Evolutionary conservation across 1,140 invertebrate species (phyloP).

Genomic region (Macrotrachela quadricornifera): DNA sequence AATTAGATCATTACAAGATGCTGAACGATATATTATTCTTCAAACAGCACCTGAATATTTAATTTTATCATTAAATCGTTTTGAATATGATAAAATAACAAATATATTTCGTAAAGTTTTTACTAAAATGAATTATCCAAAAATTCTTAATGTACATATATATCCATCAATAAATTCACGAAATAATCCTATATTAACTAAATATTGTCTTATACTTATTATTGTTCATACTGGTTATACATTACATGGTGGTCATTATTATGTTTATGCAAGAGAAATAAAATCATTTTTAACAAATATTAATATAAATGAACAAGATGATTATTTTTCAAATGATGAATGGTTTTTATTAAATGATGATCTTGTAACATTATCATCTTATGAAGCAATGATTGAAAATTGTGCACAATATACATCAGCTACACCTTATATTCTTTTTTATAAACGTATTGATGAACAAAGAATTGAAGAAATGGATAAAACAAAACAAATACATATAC

Average conservation of each 20-base stretch:
- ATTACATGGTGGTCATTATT: constrained; percentile 63
- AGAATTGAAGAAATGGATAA: too few relatives aligned
- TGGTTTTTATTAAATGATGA: constrained; percentile 66
- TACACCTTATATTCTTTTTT: constrained; percentile 61
- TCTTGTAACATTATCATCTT: constrained; percentile 39
- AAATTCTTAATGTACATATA: constrained; percentile 15
- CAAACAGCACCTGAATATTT: constrained; percentile 48
- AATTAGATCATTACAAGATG: constrained; percentile 40
- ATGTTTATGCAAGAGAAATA: constrained; percentile 41
- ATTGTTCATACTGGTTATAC: constrained; percentile 59
- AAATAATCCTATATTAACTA: background rate
- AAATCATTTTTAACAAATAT: background rate
- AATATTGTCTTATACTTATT: constrained; percentile 50
- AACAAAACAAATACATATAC: too few relatives aligned
- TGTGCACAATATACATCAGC: too few relatives aligned
- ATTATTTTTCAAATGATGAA: constrained; percentile 27
- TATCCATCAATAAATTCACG: background rate
- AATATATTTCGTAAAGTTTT: constrained; percentile 45
- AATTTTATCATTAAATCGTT: constrained; percentile 55
- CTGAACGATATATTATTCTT: constrained; percentile 47
- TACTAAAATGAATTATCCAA: constrained; percentile 24
- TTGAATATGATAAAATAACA: constrained; percentile 48
- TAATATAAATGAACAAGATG: constrained; percentile 10
- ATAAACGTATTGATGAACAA: constrained; percentile 27
- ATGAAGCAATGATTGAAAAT: constrained; percentile 41